A percentile compares a stretch with the other conserved stretches of the same genome.
These are phyloP conservation scores for Oryctes rhinoceros DNA, from an alignment of 1,140 invertebrate species.

Conservation along the genomic window DNA sequence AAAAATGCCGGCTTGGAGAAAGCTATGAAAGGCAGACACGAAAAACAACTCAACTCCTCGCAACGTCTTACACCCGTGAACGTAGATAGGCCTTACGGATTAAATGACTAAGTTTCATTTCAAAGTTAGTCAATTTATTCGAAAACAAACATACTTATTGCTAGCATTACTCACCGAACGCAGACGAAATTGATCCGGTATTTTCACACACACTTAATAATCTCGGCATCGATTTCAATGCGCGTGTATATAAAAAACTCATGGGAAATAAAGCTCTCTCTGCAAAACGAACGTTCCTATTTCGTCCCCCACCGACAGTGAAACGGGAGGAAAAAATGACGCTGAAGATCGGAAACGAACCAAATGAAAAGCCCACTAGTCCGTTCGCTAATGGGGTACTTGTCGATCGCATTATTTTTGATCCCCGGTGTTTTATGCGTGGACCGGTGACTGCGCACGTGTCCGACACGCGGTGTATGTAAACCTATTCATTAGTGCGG, in stretches of 20 bases:
- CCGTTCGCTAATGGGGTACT: constrained; percentile 48
- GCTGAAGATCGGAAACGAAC: constrained; percentile 3
- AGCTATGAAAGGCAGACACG: too few species aligned
- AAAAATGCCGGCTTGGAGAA: too few species aligned
- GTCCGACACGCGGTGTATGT: constrained; percentile 57
- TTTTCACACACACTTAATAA: constrained; percentile 36
- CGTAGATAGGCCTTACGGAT: not conserved
- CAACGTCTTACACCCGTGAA: too few species aligned
- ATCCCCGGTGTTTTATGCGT: constrained; percentile 54
- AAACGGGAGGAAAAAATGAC: constrained; percentile 1
- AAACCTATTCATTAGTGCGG: constrained; percentile 61
- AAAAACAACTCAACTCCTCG: too few species aligned
- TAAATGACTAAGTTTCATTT: not conserved
- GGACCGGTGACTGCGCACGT: constrained; percentile 56
- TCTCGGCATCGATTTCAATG: constrained; percentile 19
- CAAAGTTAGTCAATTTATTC: not conserved
- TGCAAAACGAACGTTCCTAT: not conserved
- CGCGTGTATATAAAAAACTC: constrained; percentile 30
- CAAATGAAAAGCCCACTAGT: constrained; percentile 41
- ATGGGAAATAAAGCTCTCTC: constrained; percentile 33
- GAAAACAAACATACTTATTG: not conserved
- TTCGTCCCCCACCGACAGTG: constrained; percentile 15
- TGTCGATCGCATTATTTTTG: constrained; percentile 58
- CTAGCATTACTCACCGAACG: not conserved
- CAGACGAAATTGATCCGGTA: constrained; percentile 2